Percentiles rank a stretch among this genome's conserved stretches.
These are phyloP conservation scores for Myocastor coypus DNA, from an alignment of 2,113 vertebrate species.

Conservation along the genomic window DNA sequence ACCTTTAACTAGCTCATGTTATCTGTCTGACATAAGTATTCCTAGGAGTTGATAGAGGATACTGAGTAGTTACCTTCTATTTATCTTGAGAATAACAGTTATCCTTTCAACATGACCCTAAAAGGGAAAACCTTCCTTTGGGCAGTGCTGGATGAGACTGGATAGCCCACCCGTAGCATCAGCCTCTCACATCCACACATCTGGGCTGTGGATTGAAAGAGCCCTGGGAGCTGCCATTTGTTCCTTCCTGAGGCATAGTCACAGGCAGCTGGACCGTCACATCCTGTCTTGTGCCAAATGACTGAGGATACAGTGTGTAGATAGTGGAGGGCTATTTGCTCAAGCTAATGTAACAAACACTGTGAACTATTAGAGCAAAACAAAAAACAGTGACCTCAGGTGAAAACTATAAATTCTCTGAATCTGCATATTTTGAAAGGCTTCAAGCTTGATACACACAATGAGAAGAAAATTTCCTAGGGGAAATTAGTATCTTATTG, in stretches of 20 bases:
- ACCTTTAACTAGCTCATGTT: background rate
- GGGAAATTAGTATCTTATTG: conserved; percentile 64
- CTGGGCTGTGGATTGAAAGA: background rate
- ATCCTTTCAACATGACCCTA: background rate
- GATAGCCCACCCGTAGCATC: background rate
- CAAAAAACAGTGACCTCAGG: conserved; percentile 35
- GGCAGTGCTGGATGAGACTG: background rate
- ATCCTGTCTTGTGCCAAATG: background rate
- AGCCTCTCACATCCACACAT: background rate
- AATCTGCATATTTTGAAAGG: conserved; percentile 53
- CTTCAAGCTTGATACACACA: background rate
- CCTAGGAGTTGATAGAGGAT: background rate
- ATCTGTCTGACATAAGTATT: background rate
- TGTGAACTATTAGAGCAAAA: background rate
- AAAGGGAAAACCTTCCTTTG: background rate
- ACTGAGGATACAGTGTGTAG: background rate
- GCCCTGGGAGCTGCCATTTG: background rate
- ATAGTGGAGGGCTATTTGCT: background rate
- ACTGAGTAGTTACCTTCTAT: background rate
- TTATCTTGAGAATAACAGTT: background rate
- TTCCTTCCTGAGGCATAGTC: background rate
- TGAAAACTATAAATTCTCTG: conserved; percentile 46
- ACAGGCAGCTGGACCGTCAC: background rate
- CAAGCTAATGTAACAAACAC: conserved; percentile 7
- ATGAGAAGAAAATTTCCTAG: conserved; percentile 65